phyloP scores from a whole-genome alignment of 2,113 vertebrate species.

The Pogona vitticeps region DNA sequence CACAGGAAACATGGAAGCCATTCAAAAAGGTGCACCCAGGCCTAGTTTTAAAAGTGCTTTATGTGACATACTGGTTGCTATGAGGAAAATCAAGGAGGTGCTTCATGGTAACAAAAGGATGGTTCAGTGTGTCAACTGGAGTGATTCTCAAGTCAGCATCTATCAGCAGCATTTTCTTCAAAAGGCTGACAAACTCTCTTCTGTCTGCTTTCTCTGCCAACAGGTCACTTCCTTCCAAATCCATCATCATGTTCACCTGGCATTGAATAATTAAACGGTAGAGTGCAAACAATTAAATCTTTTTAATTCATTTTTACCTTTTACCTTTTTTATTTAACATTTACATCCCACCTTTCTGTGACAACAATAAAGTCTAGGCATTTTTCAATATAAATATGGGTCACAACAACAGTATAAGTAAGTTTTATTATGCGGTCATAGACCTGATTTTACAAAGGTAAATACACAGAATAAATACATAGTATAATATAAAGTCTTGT shows the following conservation, averaged over 20 bases:
- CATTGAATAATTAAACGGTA: not conserved
- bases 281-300: not conserved
- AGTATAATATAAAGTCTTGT: too few species aligned
- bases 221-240: slow-evolving; percentile 96
- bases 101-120: slow-evolving; percentile 98
- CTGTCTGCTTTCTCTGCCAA: slow-evolving; percentile 96
- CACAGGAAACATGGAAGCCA: not conserved
- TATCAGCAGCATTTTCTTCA: slow-evolving; percentile 98
- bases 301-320: not conserved
- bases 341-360: not conserved
- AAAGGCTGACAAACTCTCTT: slow-evolving; percentile 93
- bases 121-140: slow-evolving; percentile 89
- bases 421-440: too few species aligned
- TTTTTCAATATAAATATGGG: not conserved
- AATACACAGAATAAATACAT: too few species aligned
- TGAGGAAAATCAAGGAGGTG: slow-evolving; percentile 98
- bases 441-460: too few species aligned
- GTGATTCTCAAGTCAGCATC: slow-evolving; percentile 94
- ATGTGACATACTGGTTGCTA: slow-evolving; percentile 91
- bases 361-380: not conserved
- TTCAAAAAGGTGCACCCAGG: not conserved
- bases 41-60: slow-evolving; percentile 13
- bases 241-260: slow-evolving; percentile 98
- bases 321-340: not conserved
- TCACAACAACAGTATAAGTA: too few species aligned